Conservation (phyloP, 2,888 invertebrate genomes). For the Molanna angustata region DNA sequence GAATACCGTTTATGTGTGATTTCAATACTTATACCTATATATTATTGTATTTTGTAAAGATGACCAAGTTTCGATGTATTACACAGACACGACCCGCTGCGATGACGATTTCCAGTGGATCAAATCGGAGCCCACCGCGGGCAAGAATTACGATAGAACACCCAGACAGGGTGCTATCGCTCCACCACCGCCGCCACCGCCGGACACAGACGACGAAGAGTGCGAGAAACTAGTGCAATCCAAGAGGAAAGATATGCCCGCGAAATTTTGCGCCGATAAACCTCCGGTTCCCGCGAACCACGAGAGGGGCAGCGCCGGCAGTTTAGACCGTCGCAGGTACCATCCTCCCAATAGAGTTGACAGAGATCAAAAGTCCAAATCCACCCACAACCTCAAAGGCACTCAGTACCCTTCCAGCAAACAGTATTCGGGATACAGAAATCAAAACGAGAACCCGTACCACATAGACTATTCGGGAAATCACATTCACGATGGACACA, state of each 20-base stretch:
- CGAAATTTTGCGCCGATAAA: slow-evolving; percentile 30
- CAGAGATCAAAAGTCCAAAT: slow-evolving; percentile 63
- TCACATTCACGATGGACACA: slow-evolving; percentile 12
- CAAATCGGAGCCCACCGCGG: slow-evolving; percentile 40
- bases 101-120: slow-evolving; percentile 70
- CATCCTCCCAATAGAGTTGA: slow-evolving; percentile 53
- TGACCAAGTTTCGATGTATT: slow-evolving; percentile 24
- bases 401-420: slow-evolving; percentile 12
- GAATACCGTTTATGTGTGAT: slow-evolving; percentile 14
- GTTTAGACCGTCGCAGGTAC: slow-evolving; percentile 58
- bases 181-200: slow-evolving; percentile 29
- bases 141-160: slow-evolving; percentile 36
- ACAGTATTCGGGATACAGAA: slow-evolving; percentile 9
- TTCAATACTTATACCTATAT: slow-evolving; percentile 1
- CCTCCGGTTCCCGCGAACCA: slow-evolving; percentile 35
- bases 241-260: slow-evolving; percentile 17
- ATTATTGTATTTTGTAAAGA: slow-evolving; percentile 10
- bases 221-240: slow-evolving; percentile 21
- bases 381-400: slow-evolving; percentile 44
- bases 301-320: slow-evolving; percentile 48
- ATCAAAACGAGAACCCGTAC: slow-evolving; percentile 14
- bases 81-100: slow-evolving; percentile 58
- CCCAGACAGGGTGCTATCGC: slow-evolving; percentile 39
- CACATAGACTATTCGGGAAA: slow-evolving; percentile 19
- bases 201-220: slow-evolving; percentile 22